phyloP scores from a whole-genome alignment of 2,797 vertebrate species.

The Hippoglossus hippoglossus region DNA sequence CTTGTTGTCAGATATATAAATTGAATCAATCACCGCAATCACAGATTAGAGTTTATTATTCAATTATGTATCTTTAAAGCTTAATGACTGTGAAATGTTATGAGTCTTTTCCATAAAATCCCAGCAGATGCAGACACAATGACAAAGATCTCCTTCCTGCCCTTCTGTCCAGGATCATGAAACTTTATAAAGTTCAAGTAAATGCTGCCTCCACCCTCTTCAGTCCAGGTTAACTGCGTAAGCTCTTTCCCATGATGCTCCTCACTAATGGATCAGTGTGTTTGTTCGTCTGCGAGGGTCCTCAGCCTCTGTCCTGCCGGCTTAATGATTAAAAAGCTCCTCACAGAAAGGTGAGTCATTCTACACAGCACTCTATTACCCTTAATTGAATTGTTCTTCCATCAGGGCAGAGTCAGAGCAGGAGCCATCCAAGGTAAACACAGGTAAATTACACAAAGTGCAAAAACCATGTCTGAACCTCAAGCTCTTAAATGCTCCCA shows the following conservation, averaged over 20 bases:
- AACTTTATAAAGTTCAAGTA: background rate
- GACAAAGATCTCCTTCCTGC: background rate
- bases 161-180: background rate
- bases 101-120: background rate
- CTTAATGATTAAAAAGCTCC: slow-evolving; percentile 11
- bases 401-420: background rate
- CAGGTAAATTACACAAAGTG: background rate
- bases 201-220: background rate
- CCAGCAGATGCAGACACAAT: slow-evolving; percentile 22
- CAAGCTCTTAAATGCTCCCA: background rate
- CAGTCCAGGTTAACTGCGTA: background rate
- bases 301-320: slow-evolving; percentile 22
- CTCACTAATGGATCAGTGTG: slow-evolving; percentile 29
- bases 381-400: background rate
- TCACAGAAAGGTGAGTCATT: background rate
- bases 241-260: slow-evolving; percentile 8
- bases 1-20: too few species aligned
- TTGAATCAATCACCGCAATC: too few species aligned
- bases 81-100: too few species aligned
- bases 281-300: slow-evolving; percentile 19
- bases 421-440: background rate
- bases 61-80: too few species aligned
- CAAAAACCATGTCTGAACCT: background rate
- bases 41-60: too few species aligned
- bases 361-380: background rate